phyloP scores from a whole-genome alignment of 2,113 vertebrate genomes.

The Bettongia penicillata region DNA sequence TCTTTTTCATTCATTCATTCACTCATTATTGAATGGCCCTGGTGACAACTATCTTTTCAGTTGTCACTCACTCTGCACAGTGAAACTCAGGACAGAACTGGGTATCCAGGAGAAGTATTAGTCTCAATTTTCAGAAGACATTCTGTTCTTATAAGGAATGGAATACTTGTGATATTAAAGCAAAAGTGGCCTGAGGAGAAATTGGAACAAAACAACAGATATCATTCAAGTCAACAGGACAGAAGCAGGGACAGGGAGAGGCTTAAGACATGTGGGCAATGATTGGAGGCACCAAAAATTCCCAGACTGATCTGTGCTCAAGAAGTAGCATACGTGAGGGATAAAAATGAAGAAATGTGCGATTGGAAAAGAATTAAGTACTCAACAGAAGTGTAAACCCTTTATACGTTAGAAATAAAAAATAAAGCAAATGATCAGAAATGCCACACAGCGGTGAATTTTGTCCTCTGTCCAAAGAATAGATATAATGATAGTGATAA shows the following conservation, averaged over 20 bases:
- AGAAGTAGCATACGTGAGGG: neutral
- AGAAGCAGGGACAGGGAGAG: neutral
- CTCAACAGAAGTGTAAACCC: neutral
- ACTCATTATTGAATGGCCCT: neutral
- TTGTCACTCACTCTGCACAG: neutral
- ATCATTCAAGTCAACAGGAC: neutral
- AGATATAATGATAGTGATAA: neutral
- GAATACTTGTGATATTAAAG: neutral
- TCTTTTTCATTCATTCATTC: neutral
- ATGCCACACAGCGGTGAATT: neutral
- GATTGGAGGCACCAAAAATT: neutral
- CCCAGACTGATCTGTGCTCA: neutral
- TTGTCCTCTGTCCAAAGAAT: neutral
- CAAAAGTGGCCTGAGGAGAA: neutral
- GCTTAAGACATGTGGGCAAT: neutral
- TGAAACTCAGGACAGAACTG: neutral
- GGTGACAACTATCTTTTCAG: neutral
- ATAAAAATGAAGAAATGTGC: neutral
- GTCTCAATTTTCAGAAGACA: neutral
- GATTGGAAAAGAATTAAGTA: neutral
- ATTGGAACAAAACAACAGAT: neutral
- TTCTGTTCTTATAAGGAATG: neutral
- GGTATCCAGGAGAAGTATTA: neutral
- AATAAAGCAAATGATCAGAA: neutral
- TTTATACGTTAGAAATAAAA: neutral